Conservation (phyloP, 1,140 invertebrate genomes). For the Cotesia vestalis region DNA sequence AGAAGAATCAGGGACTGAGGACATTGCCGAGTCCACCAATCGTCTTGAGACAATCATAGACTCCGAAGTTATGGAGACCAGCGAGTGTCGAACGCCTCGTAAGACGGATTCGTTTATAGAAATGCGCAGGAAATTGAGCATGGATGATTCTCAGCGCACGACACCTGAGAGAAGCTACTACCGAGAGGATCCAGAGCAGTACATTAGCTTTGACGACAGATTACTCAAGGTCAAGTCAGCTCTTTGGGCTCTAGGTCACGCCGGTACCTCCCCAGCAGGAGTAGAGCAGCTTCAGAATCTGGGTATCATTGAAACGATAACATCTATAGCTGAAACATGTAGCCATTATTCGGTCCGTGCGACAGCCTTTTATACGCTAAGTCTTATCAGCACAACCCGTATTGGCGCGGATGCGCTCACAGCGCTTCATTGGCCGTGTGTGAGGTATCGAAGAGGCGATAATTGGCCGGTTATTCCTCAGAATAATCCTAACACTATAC, state of each 20-base stretch:
- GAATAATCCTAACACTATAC: slow-evolving; percentile 57
- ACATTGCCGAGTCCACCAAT: slow-evolving; percentile 45
- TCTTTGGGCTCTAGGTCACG: slow-evolving; percentile 88
- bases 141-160: slow-evolving; percentile 58
- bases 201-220: slow-evolving; percentile 57
- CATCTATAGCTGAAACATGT: slow-evolving; percentile 78
- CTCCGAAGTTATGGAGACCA: slow-evolving; percentile 52
- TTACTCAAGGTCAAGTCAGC: slow-evolving; percentile 85
- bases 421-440: slow-evolving; percentile 81
- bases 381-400: slow-evolving; percentile 83
- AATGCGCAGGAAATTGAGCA: slow-evolving; percentile 54
- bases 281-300: slow-evolving; percentile 74
- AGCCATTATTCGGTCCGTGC: slow-evolving; percentile 87
- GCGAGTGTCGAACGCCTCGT: slow-evolving; percentile 42
- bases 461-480: slow-evolving; percentile 80
- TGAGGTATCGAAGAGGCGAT: slow-evolving; percentile 82
- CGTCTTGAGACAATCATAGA: slow-evolving; percentile 62
- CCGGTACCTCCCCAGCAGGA: slow-evolving; percentile 79
- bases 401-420: slow-evolving; percentile 80
- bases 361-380: slow-evolving; percentile 87
- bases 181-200: slow-evolving; percentile 49
- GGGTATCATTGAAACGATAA: slow-evolving; percentile 71
- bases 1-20: slow-evolving; percentile 50
- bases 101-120: slow-evolving; percentile 50
- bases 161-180: slow-evolving; percentile 59